Evolutionary conservation across 92 coral and sea anemone genomes (phyloP).

Genomic region (Phenganax stokvisi): DNA sequence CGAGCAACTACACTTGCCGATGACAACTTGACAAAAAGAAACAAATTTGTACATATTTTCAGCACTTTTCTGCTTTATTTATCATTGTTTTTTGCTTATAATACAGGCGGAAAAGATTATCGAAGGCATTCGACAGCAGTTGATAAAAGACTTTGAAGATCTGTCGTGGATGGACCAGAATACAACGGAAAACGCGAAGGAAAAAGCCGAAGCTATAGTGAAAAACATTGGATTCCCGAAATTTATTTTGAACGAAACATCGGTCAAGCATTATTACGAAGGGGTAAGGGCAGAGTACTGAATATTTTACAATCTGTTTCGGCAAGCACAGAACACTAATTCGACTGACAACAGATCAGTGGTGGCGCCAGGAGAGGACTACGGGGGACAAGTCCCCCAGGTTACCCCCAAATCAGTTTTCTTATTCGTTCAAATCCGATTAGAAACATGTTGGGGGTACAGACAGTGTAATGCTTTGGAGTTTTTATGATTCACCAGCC

Average conservation of each 20-base stretch:
- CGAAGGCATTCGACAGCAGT: slow-evolving; percentile 54
- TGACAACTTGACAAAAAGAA: no score
- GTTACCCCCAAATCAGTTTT: no score
- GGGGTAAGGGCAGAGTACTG: slow-evolving; percentile 42
- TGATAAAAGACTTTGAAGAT: slow-evolving; percentile 55
- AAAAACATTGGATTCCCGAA: slow-evolving; percentile 66
- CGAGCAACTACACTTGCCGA: no score
- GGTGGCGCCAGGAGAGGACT: no score
- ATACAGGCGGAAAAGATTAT: slow-evolving; percentile 71
- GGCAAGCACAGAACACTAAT: neutral
- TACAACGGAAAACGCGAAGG: slow-evolving; percentile 64
- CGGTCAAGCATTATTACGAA: slow-evolving; percentile 48
- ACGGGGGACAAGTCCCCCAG: no score
- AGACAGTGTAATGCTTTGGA: no score
- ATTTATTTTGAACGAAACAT: slow-evolving; percentile 56
- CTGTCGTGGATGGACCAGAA: slow-evolving; percentile 74
- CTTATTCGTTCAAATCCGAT: no score
- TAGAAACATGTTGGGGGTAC: no score
- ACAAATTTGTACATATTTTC: no score
- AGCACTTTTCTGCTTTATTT: neutral
- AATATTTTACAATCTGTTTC: neutral
- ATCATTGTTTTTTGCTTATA: neutral
- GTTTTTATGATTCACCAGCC: no score
- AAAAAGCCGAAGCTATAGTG: slow-evolving; percentile 67
- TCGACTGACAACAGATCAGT: no score